These are phyloP conservation scores for Heterochromis multidens DNA, from an alignment of 2,113 vertebrate genomes.

Conservation along the genomic window DNA sequence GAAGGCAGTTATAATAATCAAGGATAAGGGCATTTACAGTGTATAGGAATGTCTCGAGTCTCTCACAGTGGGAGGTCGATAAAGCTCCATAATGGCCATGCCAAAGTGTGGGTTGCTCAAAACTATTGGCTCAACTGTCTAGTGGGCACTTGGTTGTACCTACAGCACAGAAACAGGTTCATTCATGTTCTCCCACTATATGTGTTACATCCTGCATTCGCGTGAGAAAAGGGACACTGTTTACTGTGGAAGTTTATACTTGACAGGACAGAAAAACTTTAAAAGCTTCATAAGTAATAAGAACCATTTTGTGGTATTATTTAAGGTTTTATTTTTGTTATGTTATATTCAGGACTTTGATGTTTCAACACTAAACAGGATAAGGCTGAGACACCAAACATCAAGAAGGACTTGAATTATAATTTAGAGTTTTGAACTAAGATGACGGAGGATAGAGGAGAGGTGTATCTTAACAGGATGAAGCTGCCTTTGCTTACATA, in stretches of 20 bases:
- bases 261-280: neutral
- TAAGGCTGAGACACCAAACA: neutral
- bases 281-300: neutral
- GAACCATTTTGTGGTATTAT: neutral
- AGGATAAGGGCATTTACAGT: neutral
- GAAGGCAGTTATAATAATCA: neutral
- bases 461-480: neutral
- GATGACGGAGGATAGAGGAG: neutral
- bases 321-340: neutral
- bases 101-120: neutral
- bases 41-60: neutral
- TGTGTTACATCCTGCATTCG: neutral
- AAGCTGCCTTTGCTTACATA: neutral
- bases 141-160: neutral
- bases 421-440: neutral
- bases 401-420: neutral
- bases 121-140: neutral
- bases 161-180: slow-evolving; percentile 8
- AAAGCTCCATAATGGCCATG: neutral
- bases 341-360: neutral
- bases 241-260: neutral
- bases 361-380: neutral
- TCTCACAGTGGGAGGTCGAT: slow-evolving; percentile 9
- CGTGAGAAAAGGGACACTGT: slow-evolving; percentile 15
- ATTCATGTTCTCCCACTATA: neutral